These are phyloP conservation scores for Tetraodon nigroviridis DNA, from an alignment of 2,113 vertebrate genomes.

Conservation along the genomic window DNA sequence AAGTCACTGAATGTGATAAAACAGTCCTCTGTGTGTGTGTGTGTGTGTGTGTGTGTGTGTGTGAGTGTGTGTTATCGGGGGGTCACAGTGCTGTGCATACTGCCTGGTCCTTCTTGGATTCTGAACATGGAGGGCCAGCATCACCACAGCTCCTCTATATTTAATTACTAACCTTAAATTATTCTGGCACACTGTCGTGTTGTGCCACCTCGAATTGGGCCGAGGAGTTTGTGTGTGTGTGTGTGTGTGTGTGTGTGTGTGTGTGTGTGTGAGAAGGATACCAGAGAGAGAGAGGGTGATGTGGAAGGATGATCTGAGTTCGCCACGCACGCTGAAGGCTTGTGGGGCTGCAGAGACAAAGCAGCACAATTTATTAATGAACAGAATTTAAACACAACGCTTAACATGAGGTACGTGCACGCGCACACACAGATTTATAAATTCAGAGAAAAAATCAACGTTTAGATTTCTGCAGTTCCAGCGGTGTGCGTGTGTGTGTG, in stretches of 20 bases:
- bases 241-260: constrained; percentile 26
- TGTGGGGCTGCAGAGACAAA: constrained; percentile 58
- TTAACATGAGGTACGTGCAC: constrained; percentile 50
- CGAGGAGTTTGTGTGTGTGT: constrained; percentile 36
- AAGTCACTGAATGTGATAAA: too few species aligned
- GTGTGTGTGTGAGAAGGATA: constrained; percentile 24
- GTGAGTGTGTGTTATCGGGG: background rate
- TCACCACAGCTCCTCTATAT: constrained; percentile 64
- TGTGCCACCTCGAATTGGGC: constrained; percentile 63
- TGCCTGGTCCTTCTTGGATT: constrained; percentile 39
- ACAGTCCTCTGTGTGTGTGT: too few species aligned
- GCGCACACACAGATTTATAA: constrained; percentile 40
- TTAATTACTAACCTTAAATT: constrained; percentile 69
- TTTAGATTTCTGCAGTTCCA: too few species aligned
- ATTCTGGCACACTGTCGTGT: constrained; percentile 67
- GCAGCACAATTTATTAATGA: constrained; percentile 72
- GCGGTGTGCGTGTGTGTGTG: too few species aligned
- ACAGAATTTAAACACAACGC: constrained; percentile 54
- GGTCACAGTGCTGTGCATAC: constrained; percentile 27
- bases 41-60: too few species aligned
- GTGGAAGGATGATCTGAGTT: constrained; percentile 42
- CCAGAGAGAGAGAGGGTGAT: constrained; percentile 18
- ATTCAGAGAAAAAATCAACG: constrained; percentile 27
- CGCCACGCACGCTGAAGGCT: constrained; percentile 59
- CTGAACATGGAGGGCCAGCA: constrained; percentile 39